Evolutionary conservation across 1,140 invertebrate species (phyloP), one percentile per base, ranked within the genome.

Genomic region (Gerris buenoi): DNA sequence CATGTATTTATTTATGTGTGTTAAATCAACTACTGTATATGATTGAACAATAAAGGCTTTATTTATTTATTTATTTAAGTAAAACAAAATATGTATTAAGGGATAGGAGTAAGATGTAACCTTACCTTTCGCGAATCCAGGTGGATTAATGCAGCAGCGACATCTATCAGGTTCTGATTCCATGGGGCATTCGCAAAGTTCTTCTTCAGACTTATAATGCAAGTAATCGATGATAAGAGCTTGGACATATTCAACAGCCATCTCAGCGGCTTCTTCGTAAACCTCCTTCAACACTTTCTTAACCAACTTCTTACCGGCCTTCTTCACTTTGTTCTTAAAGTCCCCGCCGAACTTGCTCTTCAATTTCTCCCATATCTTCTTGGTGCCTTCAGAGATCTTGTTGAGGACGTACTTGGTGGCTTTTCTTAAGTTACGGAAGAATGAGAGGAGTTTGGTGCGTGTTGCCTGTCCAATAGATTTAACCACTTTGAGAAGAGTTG

Each of bases 221-320:
- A 60, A 5, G 58, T 60, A 60, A 22, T 60, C 58, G 5, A 60
- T 25, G 58, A 60, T 22, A 3, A 60, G 23, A 22, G 58, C 58
- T 25, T 60, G 58, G 23, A 60, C 58, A 22, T 60, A 60, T 22
- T 60, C 58, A 3, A 60, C 3, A 25, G 58, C 58, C 58, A 60
- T 60, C 58, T 22, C 23, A 60, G 15, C 58, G 10, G 15, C 58
- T 22, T 60, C 58, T 22, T 60, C 58, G 23, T 60, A 60, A 5
- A 60, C 58, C 22, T 60, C 15, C 58, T 60, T 60, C 58, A 60
- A 22, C 58, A 60, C 23, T 5, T 25, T 60, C 22, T 60, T 60
- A 5, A 60, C 58, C 23, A 60, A 60, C 58, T 60, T 60, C 22
- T 60, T 60, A 22, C 58, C 58, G 5, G 58, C 58, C 58, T 60